Percentiles rank a stretch among this genome's conserved stretches.
These are phyloP conservation scores for Phortica variegata DNA, from an alignment of 1,140 invertebrate genomes.

Conservation along the genomic window DNA sequence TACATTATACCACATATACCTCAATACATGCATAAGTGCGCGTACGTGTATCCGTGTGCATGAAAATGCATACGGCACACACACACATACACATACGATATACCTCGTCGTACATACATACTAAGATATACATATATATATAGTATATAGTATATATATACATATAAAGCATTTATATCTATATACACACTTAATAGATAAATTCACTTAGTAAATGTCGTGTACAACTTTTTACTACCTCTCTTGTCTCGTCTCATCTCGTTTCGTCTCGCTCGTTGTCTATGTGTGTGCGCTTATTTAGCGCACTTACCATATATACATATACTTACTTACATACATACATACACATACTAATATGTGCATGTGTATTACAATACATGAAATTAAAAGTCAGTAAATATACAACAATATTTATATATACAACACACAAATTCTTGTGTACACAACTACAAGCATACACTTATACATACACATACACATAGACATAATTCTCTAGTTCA, in stretches of 20 bases:
- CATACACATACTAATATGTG: constrained; percentile 8
- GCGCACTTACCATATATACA: constrained; percentile 25
- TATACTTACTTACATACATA: constrained; percentile 10
- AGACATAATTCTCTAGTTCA: too few species aligned
- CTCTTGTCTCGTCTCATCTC: constrained; percentile 45
- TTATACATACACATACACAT: too few species aligned
- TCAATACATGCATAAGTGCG: constrained; percentile 52
- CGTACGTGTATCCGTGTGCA: constrained; percentile 13
- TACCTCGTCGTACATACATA: constrained; percentile 1
- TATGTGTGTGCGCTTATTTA: constrained; percentile 40
- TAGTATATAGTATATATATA: constrained; percentile 44
- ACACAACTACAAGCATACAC: too few species aligned
- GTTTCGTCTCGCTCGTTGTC: constrained; percentile 14
- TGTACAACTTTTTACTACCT: constrained; percentile 47
- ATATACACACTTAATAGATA: constrained; percentile 39
- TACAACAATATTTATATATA: too few species aligned
- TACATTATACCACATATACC: constrained; percentile 55
- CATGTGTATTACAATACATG: too few species aligned
- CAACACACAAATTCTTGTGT: too few species aligned
- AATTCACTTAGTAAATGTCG: constrained; percentile 51
- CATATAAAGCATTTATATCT: constrained; percentile 2
- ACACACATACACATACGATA: too few species aligned
- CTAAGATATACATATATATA: constrained; percentile 38
- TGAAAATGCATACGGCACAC: background rate
- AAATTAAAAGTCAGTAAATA: too few species aligned